Percentiles rank a stretch among this genome's conserved stretches.
These are phyloP conservation scores for Torymus texanus DNA, from an alignment of 2,888 invertebrate species.

Conservation along the genomic window DNA sequence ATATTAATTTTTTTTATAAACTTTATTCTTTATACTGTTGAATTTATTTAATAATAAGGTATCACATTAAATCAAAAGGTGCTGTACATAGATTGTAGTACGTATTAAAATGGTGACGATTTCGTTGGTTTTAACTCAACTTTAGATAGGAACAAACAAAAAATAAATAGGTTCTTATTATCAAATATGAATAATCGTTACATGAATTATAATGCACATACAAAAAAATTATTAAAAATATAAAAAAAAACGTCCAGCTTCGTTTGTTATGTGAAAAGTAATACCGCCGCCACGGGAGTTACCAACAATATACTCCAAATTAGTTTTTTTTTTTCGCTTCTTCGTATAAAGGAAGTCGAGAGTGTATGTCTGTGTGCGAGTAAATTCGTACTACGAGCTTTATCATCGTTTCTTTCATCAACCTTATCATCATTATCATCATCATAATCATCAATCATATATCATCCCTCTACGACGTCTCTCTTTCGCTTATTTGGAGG, in stretches of 20 bases:
- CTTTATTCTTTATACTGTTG: constrained; percentile 63
- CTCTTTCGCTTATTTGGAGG: constrained; percentile 54
- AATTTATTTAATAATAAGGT: constrained; percentile 70
- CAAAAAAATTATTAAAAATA: constrained; percentile 67
- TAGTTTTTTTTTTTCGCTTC: constrained; percentile 42
- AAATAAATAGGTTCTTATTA: constrained; percentile 69
- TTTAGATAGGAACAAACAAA: constrained; percentile 73
- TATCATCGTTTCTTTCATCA: constrained; percentile 51
- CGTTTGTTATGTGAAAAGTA: constrained; percentile 59
- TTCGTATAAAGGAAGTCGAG: constrained; percentile 47
- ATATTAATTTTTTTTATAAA: constrained; percentile 57
- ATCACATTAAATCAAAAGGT: constrained; percentile 74
- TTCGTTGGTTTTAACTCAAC: constrained; percentile 67
- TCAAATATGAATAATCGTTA: constrained; percentile 67
- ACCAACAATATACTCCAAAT: constrained; percentile 54
- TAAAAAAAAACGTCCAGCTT: constrained; percentile 70
- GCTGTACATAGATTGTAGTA: constrained; percentile 71
- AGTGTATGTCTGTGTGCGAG: constrained; percentile 44
- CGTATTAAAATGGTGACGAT: constrained; percentile 63
- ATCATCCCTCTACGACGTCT: constrained; percentile 52
- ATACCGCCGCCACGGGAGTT: constrained; percentile 46
- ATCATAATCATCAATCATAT: constrained; percentile 44
- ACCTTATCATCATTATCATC: neutral
- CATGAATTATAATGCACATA: constrained; percentile 72
- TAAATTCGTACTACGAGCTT: constrained; percentile 57